A percentile compares a stretch with the other conserved stretches of the same genome.
These are phyloP conservation scores for Pocillopora verrucosa DNA, from an alignment of 64 coral and sea anemone genomes.

Conservation along the genomic window DNA sequence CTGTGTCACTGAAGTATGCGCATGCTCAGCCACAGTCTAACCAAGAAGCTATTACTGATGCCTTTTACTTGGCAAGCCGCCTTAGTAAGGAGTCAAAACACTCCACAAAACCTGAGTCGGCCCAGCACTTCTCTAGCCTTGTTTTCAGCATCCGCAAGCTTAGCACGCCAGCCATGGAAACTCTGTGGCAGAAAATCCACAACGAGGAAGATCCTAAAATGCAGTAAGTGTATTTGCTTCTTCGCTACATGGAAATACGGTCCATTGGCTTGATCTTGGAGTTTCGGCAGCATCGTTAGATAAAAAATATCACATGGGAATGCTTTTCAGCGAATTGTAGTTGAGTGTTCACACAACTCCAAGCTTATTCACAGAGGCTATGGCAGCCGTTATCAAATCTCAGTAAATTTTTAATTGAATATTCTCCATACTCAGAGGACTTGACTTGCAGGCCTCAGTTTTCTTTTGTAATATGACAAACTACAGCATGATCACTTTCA, in stretches of 20 bases:
- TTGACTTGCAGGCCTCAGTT: neutral
- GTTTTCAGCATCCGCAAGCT: slow-evolving; percentile 77
- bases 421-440: too few relatives aligned
- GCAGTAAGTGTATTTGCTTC: slow-evolving; percentile 67
- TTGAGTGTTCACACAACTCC: neutral
- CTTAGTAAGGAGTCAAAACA: slow-evolving; percentile 60
- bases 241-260: neutral
- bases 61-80: slow-evolving; percentile 29
- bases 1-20: slow-evolving; percentile 44
- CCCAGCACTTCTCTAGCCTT: slow-evolving; percentile 73
- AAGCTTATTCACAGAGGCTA: too few relatives aligned
- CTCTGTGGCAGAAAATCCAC: slow-evolving; percentile 59
- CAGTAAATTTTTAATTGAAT: too few relatives aligned
- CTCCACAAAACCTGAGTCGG: slow-evolving; percentile 81
- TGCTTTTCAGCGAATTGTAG: neutral
- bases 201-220: slow-evolving; percentile 71
- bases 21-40: slow-evolving; percentile 26
- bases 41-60: slow-evolving; percentile 15
- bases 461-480: neutral
- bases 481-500: neutral
- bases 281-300: neutral
- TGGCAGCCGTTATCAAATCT: too few relatives aligned
- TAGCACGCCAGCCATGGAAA: slow-evolving; percentile 6
- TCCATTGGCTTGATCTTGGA: neutral
- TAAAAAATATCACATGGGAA: neutral